Percentiles rank a stretch among this genome's conserved stretches.
phyloP scores from a whole-genome alignment of 2,113 vertebrate genomes.

The Petaurus breviceps region DNA sequence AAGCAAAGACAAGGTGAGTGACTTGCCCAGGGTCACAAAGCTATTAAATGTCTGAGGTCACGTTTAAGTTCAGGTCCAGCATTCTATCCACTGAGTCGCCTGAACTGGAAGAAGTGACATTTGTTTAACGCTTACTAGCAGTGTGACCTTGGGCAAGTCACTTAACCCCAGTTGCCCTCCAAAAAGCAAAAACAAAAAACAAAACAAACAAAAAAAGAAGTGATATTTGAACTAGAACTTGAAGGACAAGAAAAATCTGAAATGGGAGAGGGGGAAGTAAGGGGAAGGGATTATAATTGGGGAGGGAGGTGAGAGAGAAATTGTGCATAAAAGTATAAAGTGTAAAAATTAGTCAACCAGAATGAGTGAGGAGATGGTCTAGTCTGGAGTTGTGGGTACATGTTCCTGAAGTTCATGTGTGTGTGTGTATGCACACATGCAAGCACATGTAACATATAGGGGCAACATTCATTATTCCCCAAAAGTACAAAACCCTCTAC shows the following conservation, averaged over 20 bases:
- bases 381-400: neutral
- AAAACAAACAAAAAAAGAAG: too few relatives aligned
- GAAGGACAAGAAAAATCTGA: neutral
- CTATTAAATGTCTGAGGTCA: too few relatives aligned
- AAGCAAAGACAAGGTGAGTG: too few relatives aligned
- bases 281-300: neutral
- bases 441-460: too few relatives aligned
- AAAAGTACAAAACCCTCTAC: neutral
- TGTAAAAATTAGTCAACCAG: neutral
- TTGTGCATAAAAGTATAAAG: neutral
- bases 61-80: neutral
- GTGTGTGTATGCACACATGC: too few relatives aligned
- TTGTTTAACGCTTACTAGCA: too few relatives aligned
- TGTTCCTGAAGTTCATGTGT: neutral
- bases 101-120: neutral
- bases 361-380: neutral
- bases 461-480: neutral
- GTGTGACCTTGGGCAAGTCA: too few relatives aligned
- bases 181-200: too few relatives aligned
- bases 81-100: neutral
- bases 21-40: too few relatives aligned
- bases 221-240: neutral
- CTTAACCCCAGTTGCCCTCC: too few relatives aligned
- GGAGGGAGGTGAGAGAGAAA: neutral
- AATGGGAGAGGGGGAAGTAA: neutral